These are phyloP conservation scores for Suricata suricatta DNA, from an alignment of 2,113 vertebrate genomes.

Conservation along the genomic window DNA sequence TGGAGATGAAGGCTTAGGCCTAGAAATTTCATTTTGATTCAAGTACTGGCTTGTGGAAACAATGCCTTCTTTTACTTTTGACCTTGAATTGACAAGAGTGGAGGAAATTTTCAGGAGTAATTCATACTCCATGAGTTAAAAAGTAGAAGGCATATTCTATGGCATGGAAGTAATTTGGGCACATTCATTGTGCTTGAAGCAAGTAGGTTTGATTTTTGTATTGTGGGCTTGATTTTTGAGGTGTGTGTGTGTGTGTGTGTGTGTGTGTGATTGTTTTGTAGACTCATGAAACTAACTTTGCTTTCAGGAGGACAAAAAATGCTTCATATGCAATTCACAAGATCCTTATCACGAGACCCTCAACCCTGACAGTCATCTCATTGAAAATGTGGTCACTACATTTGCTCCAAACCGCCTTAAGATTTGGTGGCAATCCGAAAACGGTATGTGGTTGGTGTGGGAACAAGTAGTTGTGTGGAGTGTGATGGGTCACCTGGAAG, in stretches of 20 bases:
- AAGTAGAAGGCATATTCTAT: neutral
- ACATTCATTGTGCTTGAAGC: slow-evolving; percentile 4
- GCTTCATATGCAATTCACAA: slow-evolving; percentile 93
- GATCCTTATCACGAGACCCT: slow-evolving; percentile 85
- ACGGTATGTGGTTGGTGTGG: slow-evolving; percentile 86
- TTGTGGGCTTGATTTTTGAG: slow-evolving; percentile 12
- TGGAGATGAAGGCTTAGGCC: slow-evolving; percentile 66
- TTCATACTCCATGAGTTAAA: slow-evolving; percentile 23
- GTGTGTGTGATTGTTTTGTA: slow-evolving; percentile 58
- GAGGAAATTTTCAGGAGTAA: slow-evolving; percentile 43
- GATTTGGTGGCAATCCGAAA: slow-evolving; percentile 99
- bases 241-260: neutral
- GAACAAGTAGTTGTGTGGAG: slow-evolving; percentile 34
- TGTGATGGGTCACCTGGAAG: slow-evolving; percentile 40
- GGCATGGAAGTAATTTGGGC: neutral
- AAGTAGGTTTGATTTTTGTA: neutral
- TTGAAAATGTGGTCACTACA: slow-evolving; percentile 96
- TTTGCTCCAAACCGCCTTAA: slow-evolving; percentile 96
- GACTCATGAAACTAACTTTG: slow-evolving; percentile 62
- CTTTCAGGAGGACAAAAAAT: slow-evolving; percentile 98
- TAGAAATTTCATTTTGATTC: slow-evolving; percentile 73
- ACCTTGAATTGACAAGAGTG: slow-evolving; percentile 65
- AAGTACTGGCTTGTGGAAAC: slow-evolving; percentile 74
- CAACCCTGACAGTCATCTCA: slow-evolving; percentile 90
- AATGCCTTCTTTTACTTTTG: slow-evolving; percentile 75